Conservation (phyloP, 2,888 invertebrate species). For the Augochlorella aurata region DNA sequence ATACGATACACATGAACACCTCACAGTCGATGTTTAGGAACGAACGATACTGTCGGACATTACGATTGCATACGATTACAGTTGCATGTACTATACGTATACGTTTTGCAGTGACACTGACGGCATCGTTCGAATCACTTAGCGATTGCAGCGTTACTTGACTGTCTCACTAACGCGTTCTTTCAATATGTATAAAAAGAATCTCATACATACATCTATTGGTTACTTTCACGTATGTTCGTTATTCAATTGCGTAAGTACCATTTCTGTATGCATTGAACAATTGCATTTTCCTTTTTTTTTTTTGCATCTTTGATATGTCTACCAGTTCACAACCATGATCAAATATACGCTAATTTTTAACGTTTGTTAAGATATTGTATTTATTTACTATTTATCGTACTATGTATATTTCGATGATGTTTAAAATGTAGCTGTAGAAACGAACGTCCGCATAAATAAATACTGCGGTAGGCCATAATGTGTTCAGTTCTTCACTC, state of each 20-base stretch:
- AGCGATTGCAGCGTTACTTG: conserved; percentile 40
- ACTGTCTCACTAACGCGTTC: conserved; percentile 25
- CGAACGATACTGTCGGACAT: conserved; percentile 28
- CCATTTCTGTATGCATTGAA: conserved; percentile 32
- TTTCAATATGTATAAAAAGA: conserved; percentile 26
- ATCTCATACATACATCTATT: conserved; percentile 21
- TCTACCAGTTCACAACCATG: conserved; percentile 35
- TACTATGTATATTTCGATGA: conserved; percentile 54
- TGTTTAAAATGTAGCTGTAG: conserved; percentile 60
- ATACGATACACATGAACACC: conserved; percentile 51
- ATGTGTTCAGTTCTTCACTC: conserved; percentile 57
- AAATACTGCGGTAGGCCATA: conserved; percentile 69
- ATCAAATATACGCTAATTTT: conserved; percentile 45
- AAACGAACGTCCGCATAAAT: conserved; percentile 69
- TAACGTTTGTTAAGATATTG: conserved; percentile 53
- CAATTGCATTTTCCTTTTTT: conserved; percentile 15
- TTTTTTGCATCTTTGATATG: conserved; percentile 20
- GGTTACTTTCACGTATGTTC: conserved; percentile 13
- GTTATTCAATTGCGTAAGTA: conserved; percentile 4
- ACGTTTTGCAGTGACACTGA: conserved; percentile 28
- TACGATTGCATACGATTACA: conserved; percentile 25
- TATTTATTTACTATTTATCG: conserved; percentile 61
- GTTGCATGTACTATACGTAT: not conserved
- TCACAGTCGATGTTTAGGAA: conserved; percentile 42
- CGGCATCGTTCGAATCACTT: conserved; percentile 39